Evolutionary conservation across 1,140 invertebrate species (phyloP).

Genomic region (Tetraneura akinire): DNA sequence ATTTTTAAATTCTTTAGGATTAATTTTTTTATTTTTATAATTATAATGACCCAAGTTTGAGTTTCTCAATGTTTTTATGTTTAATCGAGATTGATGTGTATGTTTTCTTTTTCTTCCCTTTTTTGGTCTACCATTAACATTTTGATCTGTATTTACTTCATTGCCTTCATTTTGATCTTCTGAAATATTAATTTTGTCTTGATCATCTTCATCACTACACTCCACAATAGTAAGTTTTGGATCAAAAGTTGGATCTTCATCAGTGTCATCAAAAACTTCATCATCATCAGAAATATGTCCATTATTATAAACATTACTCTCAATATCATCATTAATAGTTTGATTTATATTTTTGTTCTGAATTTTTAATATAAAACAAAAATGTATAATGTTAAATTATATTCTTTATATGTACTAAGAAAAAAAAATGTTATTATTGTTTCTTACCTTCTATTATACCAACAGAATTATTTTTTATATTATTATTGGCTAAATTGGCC

Average conservation of each 20-base stretch:
- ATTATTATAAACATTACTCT: too few species aligned
- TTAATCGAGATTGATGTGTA: neutral
- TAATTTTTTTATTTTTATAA: neutral
- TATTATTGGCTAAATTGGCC: neutral
- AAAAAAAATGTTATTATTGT: neutral
- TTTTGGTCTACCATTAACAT: constrained; percentile 12
- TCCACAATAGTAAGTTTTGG: neutral
- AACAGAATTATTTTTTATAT: neutral
- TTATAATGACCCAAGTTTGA: neutral
- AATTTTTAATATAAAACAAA: constrained; percentile 5
- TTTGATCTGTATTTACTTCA: neutral
- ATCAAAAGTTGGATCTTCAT: neutral
- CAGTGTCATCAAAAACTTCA: neutral
- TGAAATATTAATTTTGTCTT: neutral
- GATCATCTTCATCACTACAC: neutral
- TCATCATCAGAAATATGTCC: neutral
- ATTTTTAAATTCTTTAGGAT: neutral
- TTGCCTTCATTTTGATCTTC: neutral
- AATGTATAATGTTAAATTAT: neutral
- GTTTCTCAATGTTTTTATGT: neutral
- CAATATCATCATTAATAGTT: too few species aligned
- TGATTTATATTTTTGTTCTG: neutral
- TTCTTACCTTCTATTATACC: neutral
- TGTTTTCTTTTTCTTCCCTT: neutral
- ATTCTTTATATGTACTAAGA: neutral